phyloP scores from a whole-genome alignment of 1,140 invertebrate genomes.

The Lethrus apterus region DNA sequence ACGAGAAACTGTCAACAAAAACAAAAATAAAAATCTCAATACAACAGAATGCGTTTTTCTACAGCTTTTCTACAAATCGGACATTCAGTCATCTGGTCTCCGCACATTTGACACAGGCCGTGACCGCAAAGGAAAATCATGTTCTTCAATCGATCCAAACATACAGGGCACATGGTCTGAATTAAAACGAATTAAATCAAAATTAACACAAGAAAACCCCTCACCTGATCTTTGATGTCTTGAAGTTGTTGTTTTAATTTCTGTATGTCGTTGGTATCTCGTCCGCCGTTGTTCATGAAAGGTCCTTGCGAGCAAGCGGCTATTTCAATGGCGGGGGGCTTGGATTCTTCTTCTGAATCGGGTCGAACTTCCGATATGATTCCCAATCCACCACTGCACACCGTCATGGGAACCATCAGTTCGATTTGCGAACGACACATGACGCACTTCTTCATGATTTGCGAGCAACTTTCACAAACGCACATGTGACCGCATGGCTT shows the following conservation, averaged over 20 bases:
- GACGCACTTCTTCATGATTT: slow-evolving; percentile 95
- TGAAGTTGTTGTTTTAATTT: slow-evolving; percentile 93
- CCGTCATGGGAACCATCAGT: slow-evolving; percentile 60
- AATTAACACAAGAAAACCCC: slow-evolving; percentile 15
- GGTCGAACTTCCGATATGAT: slow-evolving; percentile 48
- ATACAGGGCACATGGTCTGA: slow-evolving; percentile 96
- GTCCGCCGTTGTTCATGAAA: slow-evolving; percentile 78
- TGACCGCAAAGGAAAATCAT: slow-evolving; percentile 98
- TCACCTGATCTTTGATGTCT: slow-evolving; percentile 94
- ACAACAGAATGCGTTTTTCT: slow-evolving; percentile 90
- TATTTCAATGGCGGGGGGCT: slow-evolving; percentile 30
- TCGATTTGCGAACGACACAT: slow-evolving; percentile 86
- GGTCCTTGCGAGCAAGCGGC: slow-evolving; percentile 34
- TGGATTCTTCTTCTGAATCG: slow-evolving; percentile 43
- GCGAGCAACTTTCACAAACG: slow-evolving; percentile 85
- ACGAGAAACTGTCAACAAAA: not conserved
- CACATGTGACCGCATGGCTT: slow-evolving; percentile 93
- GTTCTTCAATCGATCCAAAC: slow-evolving; percentile 93
- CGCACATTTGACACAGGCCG: slow-evolving; percentile 96
- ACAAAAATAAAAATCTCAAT: slow-evolving; percentile 38
- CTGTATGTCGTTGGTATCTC: slow-evolving; percentile 78
- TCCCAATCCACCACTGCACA: slow-evolving; percentile 57
- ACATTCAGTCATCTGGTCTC: slow-evolving; percentile 92
- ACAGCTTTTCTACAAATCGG: slow-evolving; percentile 95
- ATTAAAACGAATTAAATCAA: slow-evolving; percentile 38